Conservation (phyloP, 2,113 vertebrate genomes). For the Pachycephala philippinensis region DNA sequence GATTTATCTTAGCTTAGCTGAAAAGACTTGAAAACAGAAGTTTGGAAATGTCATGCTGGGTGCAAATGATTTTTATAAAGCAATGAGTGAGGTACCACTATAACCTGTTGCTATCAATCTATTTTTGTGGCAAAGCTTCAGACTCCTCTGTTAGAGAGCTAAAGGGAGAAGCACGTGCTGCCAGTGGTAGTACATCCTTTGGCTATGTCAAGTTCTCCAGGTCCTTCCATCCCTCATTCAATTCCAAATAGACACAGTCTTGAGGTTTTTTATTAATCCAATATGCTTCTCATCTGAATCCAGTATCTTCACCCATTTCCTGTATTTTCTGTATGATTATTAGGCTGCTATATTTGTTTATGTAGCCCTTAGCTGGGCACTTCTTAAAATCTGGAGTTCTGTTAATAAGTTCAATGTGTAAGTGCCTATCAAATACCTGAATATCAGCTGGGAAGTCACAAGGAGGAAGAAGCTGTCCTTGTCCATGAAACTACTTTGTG, state of each 20-base stretch:
- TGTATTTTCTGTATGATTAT: not conserved
- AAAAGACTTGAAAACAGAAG: not conserved
- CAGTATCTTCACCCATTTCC: not conserved
- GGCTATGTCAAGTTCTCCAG: not conserved
- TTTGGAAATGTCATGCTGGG: constrained; percentile 54
- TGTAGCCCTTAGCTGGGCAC: not conserved
- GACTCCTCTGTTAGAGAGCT: accelerated
- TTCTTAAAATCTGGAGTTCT: not conserved
- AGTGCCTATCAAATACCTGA: not conserved
- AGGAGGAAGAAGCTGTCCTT: not conserved
- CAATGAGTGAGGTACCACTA: not conserved
- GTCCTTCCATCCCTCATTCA: not conserved
- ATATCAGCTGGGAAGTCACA: not conserved
- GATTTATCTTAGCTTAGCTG: not conserved
- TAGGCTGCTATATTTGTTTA: not conserved
- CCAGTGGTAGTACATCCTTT: not conserved
- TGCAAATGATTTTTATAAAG: constrained; percentile 20
- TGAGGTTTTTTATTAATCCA: not conserved
- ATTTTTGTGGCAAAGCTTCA: not conserved
- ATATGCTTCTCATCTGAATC: not conserved
- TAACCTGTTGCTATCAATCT: not conserved
- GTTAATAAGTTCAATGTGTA: not conserved
- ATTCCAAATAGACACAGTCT: not conserved
- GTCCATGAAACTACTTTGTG: not conserved
- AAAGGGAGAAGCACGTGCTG: accelerated